A percentile compares a stretch with the other conserved stretches of the same genome.
Evolutionary conservation across 92 coral and sea anemone species (phyloP).

Genomic region (Phymanthus crucifer): DNA sequence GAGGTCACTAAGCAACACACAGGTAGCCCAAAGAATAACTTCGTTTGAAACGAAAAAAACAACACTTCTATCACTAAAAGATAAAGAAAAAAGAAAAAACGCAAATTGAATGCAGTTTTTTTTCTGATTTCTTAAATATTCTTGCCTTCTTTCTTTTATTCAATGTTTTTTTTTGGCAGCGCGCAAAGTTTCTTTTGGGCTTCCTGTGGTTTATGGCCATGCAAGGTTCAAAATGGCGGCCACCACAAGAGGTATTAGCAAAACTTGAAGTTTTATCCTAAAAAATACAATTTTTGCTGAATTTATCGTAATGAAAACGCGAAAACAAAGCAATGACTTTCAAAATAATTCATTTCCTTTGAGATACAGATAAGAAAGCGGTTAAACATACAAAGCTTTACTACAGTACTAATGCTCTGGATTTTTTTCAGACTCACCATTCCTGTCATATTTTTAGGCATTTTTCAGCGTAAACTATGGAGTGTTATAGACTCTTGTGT

Average conservation of each 20-base stretch:
- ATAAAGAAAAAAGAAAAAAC: no score
- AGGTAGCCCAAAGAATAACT: neutral
- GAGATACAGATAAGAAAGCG: neutral
- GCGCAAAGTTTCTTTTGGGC: no score
- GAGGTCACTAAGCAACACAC: slow-evolving; percentile 37
- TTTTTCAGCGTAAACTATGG: neutral
- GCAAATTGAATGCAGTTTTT: no score
- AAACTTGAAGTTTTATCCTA: neutral
- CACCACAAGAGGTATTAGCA: slow-evolving; percentile 31
- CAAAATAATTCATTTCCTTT: neutral
- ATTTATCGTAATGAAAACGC: neutral
- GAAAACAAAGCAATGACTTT: neutral
- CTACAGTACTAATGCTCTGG: neutral
- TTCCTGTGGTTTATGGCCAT: slow-evolving; percentile 26
- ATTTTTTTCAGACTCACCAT: neutral
- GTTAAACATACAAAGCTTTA: neutral
- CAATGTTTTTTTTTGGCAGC: no score
- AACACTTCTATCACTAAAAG: no score
- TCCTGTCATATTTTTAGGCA: neutral
- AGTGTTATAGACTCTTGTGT: slow-evolving; percentile 14
- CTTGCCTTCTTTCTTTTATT: no score
- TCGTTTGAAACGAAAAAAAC: no score
- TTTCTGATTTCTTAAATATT: no score
- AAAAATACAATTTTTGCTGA: neutral
- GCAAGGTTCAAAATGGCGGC: slow-evolving; percentile 59